Percentiles rank a stretch among this genome's conserved stretches.
Evolutionary conservation across 1,140 invertebrate species (phyloP).

Genomic region (Drosophila busckii): DNA sequence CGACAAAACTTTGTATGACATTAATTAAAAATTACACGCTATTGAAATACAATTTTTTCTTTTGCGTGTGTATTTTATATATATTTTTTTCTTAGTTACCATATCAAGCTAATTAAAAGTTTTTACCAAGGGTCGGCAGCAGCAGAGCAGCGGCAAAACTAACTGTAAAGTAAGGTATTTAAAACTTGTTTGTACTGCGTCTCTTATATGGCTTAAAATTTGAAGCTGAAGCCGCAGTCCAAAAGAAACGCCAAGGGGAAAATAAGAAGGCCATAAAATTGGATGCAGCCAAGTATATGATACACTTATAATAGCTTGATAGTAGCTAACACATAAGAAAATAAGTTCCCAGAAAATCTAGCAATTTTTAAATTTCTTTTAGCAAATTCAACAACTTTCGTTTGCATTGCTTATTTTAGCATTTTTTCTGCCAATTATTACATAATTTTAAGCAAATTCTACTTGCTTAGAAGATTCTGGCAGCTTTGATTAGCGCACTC

Average conservation of each 20-base stretch:
- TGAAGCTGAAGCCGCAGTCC: conserved; percentile 1
- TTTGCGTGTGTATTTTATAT: conserved; percentile 11
- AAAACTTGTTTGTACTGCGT: conserved; percentile 47
- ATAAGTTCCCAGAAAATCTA: no score
- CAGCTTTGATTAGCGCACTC: no score
- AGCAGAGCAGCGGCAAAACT: no score
- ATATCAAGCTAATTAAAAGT: conserved; percentile 74
- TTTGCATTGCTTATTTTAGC: no score
- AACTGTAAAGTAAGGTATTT: conserved; percentile 42
- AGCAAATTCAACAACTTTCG: no score
- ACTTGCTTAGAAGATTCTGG: no score
- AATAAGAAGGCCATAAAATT: conserved; percentile 30
- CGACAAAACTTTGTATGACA: conserved; percentile 28
- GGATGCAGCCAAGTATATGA: conserved; percentile 26
- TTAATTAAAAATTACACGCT: conserved; percentile 60
- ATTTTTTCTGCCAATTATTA: no score
- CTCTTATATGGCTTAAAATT: conserved; percentile 30
- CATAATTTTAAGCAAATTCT: no score
- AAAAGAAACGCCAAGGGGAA: background rate
- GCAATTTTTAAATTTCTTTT: no score
- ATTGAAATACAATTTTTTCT: no score
- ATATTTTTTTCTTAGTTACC: conserved; percentile 27
- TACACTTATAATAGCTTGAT: no score
- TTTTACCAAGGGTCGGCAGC: conserved; percentile 59
- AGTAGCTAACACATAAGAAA: no score